Percentiles rank a stretch among this genome's conserved stretches.
phyloP scores from a whole-genome alignment of 2,113 vertebrate species.

The Pholis gunnellus region DNA sequence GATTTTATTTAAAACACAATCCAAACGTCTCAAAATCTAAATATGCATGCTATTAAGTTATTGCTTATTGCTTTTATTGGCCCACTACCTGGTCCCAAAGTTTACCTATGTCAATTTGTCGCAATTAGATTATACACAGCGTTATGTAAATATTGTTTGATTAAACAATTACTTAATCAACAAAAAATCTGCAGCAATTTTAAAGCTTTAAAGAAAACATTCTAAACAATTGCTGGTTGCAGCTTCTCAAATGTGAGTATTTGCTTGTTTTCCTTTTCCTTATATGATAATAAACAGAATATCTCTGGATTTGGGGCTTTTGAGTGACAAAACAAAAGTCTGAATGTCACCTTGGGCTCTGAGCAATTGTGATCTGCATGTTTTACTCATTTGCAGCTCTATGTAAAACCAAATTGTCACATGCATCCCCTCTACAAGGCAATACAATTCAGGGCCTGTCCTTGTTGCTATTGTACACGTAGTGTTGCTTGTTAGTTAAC shows the following conservation, averaged over 20 bases:
- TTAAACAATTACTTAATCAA: not conserved
- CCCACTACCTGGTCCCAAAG: not conserved
- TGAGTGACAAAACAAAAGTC: not conserved
- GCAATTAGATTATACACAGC: not conserved
- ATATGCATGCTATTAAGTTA: not conserved
- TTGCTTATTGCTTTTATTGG: not conserved
- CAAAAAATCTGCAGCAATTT: not conserved
- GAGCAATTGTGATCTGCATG: not conserved
- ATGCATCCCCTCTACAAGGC: not conserved
- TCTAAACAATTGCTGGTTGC: not conserved
- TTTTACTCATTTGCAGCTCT: not conserved
- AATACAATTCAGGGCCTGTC: not conserved
- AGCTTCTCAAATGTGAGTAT: not conserved
- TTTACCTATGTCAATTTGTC: not conserved
- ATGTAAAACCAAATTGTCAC: not conserved
- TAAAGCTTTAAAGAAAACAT: not conserved
- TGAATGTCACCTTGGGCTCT: not conserved
- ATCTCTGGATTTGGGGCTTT: not conserved
- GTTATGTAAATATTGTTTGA: not conserved
- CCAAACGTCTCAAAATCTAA: too few species aligned
- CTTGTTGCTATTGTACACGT: not conserved
- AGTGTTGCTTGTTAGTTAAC: not conserved
- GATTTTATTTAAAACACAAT: too few species aligned
- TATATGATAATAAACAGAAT: not conserved
- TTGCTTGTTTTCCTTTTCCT: not conserved